Percentiles rank a stretch among this genome's conserved stretches.
Conservation (phyloP, 2,797 vertebrate species). For the Aplochiton taeniatus region DNA sequence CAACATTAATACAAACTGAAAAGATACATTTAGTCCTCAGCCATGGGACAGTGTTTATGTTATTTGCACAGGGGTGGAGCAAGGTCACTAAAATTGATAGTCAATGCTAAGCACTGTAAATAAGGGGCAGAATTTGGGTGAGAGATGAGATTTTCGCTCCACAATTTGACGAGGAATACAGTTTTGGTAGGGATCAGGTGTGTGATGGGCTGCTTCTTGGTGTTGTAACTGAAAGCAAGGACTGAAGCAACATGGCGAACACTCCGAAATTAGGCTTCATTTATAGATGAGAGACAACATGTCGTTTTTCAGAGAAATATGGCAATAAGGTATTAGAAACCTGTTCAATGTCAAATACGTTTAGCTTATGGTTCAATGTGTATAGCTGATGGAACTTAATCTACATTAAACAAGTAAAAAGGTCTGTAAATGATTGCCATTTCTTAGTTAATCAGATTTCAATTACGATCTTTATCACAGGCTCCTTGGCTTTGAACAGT, state of each 20-base stretch:
- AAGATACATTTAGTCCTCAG: background rate
- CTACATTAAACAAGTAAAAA: slow-evolving; percentile 1
- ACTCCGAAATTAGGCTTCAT: slow-evolving; percentile 45
- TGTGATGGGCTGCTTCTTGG: slow-evolving; percentile 65
- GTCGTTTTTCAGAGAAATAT: slow-evolving; percentile 48
- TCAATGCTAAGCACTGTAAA: no score
- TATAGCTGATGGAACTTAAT: no score
- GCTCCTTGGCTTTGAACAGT: no score
- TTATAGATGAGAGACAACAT: slow-evolving; percentile 55
- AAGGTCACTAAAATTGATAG: slow-evolving; percentile 61
- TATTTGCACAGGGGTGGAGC: no score
- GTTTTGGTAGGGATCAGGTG: slow-evolving; percentile 59
- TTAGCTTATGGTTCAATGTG: background rate
- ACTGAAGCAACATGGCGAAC: slow-evolving; percentile 71
- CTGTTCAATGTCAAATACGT: slow-evolving; percentile 29
- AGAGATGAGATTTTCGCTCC: no score
- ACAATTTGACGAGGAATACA: slow-evolving; percentile 23
- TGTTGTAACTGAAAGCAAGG: slow-evolving; percentile 60
- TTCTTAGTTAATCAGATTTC: no score
- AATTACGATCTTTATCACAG: no score
- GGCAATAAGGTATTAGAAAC: slow-evolving; percentile 24
- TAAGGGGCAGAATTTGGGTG: no score
- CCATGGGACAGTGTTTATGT: no score
- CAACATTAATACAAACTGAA: background rate
- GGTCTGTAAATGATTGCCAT: no score